Evolutionary conservation across 1,140 invertebrate species (phyloP).

Genomic region (Euglossa dilemma): DNA sequence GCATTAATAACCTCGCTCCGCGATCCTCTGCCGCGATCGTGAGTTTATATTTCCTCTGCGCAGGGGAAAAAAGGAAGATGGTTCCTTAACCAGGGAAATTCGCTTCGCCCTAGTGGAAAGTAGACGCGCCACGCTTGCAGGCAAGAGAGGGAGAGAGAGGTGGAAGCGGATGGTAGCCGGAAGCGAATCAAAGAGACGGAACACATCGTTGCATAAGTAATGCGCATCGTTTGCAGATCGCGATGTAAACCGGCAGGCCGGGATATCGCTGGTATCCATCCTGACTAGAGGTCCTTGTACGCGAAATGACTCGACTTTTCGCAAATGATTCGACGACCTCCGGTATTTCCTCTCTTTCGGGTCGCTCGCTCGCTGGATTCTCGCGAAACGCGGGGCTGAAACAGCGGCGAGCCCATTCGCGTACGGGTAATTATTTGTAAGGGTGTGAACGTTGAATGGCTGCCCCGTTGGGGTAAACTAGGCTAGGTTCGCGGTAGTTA

Average conservation of each 20-base stretch:
- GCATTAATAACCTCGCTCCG: too few relatives aligned
- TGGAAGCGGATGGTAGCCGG: background rate
- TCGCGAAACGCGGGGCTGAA: conserved; percentile 4
- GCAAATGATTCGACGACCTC: conserved; percentile 30
- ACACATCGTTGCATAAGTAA: conserved; percentile 41
- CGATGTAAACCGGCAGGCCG: conserved; percentile 45
- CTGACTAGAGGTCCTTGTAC: conserved; percentile 5
- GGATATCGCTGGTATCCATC: conserved; percentile 35
- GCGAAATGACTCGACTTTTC: conserved; percentile 42
- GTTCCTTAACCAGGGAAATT: conserved; percentile 21
- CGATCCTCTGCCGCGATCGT: background rate
- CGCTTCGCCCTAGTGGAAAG: background rate
- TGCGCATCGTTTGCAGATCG: conserved; percentile 45
- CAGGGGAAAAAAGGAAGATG: background rate
- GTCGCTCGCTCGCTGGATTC: background rate
- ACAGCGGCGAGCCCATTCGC: too few relatives aligned
- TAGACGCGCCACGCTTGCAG: background rate
- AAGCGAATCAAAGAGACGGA: conserved; percentile 44
- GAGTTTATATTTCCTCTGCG: background rate
- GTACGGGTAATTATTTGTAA: too few relatives aligned
- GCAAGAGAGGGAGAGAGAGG: background rate
- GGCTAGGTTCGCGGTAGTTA: too few relatives aligned
- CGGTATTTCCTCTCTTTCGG: background rate
- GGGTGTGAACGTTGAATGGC: background rate
- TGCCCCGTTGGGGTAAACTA: background rate